phyloP scores from a whole-genome alignment of 2,797 vertebrate species.

The Chrysocyon brachyurus region DNA sequence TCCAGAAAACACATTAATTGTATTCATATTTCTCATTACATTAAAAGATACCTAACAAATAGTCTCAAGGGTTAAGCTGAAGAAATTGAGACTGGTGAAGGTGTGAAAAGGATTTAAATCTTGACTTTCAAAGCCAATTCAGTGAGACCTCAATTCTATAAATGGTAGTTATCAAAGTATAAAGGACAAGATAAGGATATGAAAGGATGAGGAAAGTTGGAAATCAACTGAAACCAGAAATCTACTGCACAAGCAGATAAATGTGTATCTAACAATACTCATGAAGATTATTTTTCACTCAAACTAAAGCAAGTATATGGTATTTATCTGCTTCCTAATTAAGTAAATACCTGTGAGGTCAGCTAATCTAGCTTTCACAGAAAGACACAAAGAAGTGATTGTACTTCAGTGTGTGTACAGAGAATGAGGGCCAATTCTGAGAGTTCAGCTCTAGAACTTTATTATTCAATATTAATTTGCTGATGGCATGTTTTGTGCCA shows the following conservation, averaged over 20 bases:
- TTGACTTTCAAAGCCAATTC: slow-evolving; percentile 26
- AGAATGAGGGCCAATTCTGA: slow-evolving; percentile 50
- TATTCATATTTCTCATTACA: slow-evolving; percentile 50
- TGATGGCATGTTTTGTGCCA: neutral
- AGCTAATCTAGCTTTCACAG: neutral
- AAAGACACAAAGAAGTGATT: slow-evolving; percentile 26
- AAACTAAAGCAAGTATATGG: slow-evolving; percentile 15
- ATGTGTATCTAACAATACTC: neutral
- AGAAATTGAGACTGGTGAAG: neutral
- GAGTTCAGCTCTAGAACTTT: neutral
- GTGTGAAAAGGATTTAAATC: slow-evolving; percentile 39
- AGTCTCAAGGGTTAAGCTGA: slow-evolving; percentile 23
- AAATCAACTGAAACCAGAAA: slow-evolving; percentile 24
- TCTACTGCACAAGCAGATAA: neutral
- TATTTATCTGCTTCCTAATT: neutral
- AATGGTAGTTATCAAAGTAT: neutral
- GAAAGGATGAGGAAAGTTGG: neutral
- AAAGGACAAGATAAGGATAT: slow-evolving; percentile 24
- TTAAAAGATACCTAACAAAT: neutral
- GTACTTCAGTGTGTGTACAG: neutral
- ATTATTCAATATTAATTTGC: slow-evolving; percentile 44
- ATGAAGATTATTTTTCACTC: neutral
- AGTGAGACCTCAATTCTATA: neutral
- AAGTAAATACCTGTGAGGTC: slow-evolving; percentile 5
- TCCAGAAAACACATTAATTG: neutral